Evolutionary conservation across 23 tunicate species (phyloP), one percentile per base, ranked within the genome.

Genomic region (Phallusia fumigata): DNA sequence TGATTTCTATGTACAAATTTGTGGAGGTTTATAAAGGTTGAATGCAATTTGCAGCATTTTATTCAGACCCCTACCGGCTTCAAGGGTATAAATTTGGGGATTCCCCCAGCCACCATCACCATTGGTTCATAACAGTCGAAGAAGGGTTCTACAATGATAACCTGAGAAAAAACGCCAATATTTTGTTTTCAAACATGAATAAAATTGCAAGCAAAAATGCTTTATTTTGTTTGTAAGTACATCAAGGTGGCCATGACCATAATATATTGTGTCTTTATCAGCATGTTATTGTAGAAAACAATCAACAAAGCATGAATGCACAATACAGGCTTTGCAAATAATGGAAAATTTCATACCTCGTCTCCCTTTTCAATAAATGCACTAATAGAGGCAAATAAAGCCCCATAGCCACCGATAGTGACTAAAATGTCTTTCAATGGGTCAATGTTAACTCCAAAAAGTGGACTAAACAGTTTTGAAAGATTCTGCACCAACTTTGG

Each of bases 81-180:
- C 32, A 97, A 52, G 19, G 97, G 88, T 65, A 92, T 88, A 79
- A 86, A 97, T 72, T 79, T 88, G 6, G 92, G 87, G 19, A 34
- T 75, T 44, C 99, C 99, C 33, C 99, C 99, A 45, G 97, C 95
- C 19, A 83, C 77, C 36, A 75, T 80, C 33, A 91, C 93, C 99
- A 97, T 97, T 65, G 99, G 99, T 51, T 89, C 65, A 78, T 97
- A 97, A 80, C 99, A 97, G 79, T 97, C 99, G 75, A 90, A 97
- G 74, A 88, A 97, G 15, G 99, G 99, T 75, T 97, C 99, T 10
- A 97, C 84, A 65, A 97, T 97, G 26, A 97, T 97, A 30, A 94
- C 98, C 96, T 91, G 45, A 26, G 74, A 74, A 65, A 24, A 77
- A n/a, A 65, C 3, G n/a, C n/a, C n/a, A n/a, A n/a, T n/a, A n/a